Base-by-base conservation (phyloP, 2,888 invertebrate genomes). In the Sepioteuthis lessoniana region DNA sequence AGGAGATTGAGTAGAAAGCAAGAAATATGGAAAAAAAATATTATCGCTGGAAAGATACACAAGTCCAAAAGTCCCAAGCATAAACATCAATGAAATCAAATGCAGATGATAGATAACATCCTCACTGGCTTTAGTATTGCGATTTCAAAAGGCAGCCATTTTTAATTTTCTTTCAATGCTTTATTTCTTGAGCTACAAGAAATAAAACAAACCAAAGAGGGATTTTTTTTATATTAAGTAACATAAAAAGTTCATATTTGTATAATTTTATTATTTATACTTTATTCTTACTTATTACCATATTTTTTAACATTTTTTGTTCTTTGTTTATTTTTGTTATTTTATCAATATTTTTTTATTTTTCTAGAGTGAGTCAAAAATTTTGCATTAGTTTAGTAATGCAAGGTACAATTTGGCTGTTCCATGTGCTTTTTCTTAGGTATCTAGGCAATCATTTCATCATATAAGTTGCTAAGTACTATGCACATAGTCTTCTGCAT, bases 31-130 rank as follows among this genome's bases (percentile, higher is more conserved):
- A n/a, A 35, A 10, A 76, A 16, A 76, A 13, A 76, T 35, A n/a
- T 35, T 25, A 25, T 55, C 55, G 13, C n/a, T 76, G 76, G n/a
- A 76, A 76, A 76, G 16, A n/a, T 76, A n/a, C 16, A 76, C n/a
- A 76, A n/a, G 35, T 76, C n/a, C n/a, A n/a, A 76, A n/a, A 76
- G 76, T 76, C 76, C 76, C n/a, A 76, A 76, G 76, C 13, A 76
- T 16, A 76, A 76, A 76, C 76, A 76, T 76, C n/a, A 76, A n/a
- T 76, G n/a, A 76, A 76, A 76, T 76, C 76, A 76, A n/a, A 76
- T 76, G 13, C 4, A 76, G 16, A 76, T 35, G 76, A 76, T 21
- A 35, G n/a, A 76, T 76, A 76, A 76, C 13, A 76, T 76, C n/a
- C 35, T 76, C 4, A 35, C 13, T 76, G n/a, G 76, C 2, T 76